These are phyloP conservation scores for mouse (Mus musculus) DNA, from an alignment of 2,113 vertebrate genomes.

Conservation along the genomic window GRCm39 chr1:88665501-88666000, in stretches of 20 bases:
- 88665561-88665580: background rate
- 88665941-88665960: background rate
- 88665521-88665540: background rate
- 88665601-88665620: background rate
- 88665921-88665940: background rate
- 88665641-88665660: background rate
- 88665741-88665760: background rate
- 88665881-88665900: background rate
- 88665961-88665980: background rate
- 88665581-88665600: background rate
- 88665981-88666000: rapidly evolving
- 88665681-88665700: background rate
- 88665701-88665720: background rate
- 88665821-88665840: background rate
- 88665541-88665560: background rate
- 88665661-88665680: background rate
- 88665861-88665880: no score
- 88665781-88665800: rapidly evolving
- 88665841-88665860: no score
- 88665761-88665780: background rate
- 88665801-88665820: background rate
- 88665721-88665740: background rate
- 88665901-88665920: background rate
- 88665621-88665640: background rate
- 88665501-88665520: background rate